Evolutionary conservation across 2,113 vertebrate genomes (phyloP).

Genomic region (Campylomormyrus numenius): DNA sequence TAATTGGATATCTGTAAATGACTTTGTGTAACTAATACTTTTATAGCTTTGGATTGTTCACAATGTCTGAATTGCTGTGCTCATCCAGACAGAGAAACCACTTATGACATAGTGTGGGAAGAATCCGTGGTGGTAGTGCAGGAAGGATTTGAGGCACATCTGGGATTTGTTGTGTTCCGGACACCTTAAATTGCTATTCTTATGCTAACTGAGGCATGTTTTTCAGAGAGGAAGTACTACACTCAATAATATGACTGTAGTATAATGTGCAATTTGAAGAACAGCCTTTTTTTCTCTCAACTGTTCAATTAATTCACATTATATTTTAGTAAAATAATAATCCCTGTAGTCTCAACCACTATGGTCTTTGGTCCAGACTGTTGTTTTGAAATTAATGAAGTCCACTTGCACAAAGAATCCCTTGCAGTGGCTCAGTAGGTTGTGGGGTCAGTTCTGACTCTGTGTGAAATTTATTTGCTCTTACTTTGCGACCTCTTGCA

Average conservation of each 20-base stretch:
- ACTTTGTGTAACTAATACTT: not conserved
- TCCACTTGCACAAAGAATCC: not conserved
- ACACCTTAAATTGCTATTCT: not conserved
- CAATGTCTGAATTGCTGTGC: not conserved
- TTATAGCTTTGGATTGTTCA: not conserved
- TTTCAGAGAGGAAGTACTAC: not conserved
- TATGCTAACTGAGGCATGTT: not conserved
- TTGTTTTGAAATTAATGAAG: not conserved
- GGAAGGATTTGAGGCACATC: not conserved
- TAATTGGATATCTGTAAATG: not conserved
- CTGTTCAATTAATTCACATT: not conserved
- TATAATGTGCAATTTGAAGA: not conserved
- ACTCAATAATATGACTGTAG: not conserved
- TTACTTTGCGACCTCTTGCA: not conserved
- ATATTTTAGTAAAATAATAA: not conserved
- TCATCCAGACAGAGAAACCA: not conserved
- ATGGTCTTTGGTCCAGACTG: not conserved
- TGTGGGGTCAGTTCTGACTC: not conserved
- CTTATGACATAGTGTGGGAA: not conserved
- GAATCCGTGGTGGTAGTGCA: not conserved
- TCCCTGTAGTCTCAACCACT: not conserved
- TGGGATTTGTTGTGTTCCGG: not conserved
- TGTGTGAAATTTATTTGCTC: not conserved
- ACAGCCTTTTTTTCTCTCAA: not conserved
- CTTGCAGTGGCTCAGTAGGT: not conserved